Base-by-base conservation (phyloP, 1,140 invertebrate species). In the Polypedilum vanderplanki region DNA sequence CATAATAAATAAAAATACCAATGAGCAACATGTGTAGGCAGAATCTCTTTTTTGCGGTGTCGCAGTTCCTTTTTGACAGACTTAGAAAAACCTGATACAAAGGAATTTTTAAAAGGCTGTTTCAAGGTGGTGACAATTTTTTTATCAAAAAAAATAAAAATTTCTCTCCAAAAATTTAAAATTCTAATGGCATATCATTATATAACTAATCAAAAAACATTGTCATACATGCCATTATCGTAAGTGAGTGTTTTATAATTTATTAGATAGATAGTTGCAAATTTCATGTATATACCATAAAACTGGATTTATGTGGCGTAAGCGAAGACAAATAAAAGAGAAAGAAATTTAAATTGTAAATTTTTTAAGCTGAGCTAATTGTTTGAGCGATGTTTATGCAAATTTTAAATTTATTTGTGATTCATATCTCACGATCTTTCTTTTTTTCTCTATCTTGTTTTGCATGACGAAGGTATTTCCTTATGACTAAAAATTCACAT, bases 371-470 rank as follows among this genome's bases (percentile, higher is more conserved):
- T 33, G 24, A n/a, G 46, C 46, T 57, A 57, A 57, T 57, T 57
- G 46, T 57, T n/a, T 57, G 46, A 57, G n/a, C 46, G 46, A 57
- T 57, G 46, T 57, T 57, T 57, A 57, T 57, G 46, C n/a, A 57
- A 57, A 57, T 46, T 12, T 46, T 46, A 1, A 4, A n/a, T 57
- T n/a, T 57, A 12, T 57, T n/a, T 57, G 15, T 57, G 46, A 57
- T 57, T 57, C 46, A 57, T 57, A 57, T 57, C 46, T 57, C 46
- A 57, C 46, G 46, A 57, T 57, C n/a, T 57, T 12, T n/a, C n/a
- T 57, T 15, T 57, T 12, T n/a, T 15, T 33, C 24, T 33, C 24
- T 33, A 5, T 33, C 24, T 33, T 33, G 24, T 33, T 3, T 33
- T n/a, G 12, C 46, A n/a, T 57, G 10, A 33, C 46, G 46, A 57